Evolutionary conservation across 92 coral and sea anemone genomes (phyloP).

Genomic region (Metridium senile): DNA sequence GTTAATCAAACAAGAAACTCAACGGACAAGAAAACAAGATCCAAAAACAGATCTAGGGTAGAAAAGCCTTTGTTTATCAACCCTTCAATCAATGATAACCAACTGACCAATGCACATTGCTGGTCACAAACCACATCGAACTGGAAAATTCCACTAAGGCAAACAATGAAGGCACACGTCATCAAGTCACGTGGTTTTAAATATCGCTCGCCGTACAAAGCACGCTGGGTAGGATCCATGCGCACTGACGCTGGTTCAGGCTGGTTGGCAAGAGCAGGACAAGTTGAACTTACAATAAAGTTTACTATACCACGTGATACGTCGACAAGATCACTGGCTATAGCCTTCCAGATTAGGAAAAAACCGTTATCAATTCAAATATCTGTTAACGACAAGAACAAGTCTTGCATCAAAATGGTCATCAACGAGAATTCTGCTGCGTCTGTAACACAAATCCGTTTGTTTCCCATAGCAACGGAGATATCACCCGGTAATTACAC

Average conservation of each 20-base stretch:
- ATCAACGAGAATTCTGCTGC: constrained; percentile 21
- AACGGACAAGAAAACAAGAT: no score
- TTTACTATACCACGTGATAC: constrained; percentile 38
- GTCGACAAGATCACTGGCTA: constrained; percentile 28
- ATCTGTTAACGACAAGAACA: constrained; percentile 29
- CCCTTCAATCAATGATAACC: constrained; percentile 28
- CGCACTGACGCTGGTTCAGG: constrained; percentile 76
- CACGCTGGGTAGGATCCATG: constrained; percentile 3
- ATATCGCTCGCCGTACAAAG: constrained; percentile 9
- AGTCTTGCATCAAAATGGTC: constrained; percentile 20
- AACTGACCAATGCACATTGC: constrained; percentile 49
- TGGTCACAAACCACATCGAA: constrained; percentile 58
- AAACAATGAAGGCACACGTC: constrained; percentile 53
- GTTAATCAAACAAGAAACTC: background rate
- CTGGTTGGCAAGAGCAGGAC: constrained; percentile 43
- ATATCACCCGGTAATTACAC: constrained; percentile 51
- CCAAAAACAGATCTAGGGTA: background rate
- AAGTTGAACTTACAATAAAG: constrained; percentile 37
- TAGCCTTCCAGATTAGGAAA: constrained; percentile 30
- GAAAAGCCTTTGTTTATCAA: constrained; percentile 32
- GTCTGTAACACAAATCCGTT: constrained; percentile 35
- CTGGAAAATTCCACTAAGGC: constrained; percentile 38
- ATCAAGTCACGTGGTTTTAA: constrained; percentile 49
- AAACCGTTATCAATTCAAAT: constrained; percentile 13
- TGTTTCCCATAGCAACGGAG: constrained; percentile 32